Conservation (phyloP, 2,888 invertebrate genomes). For the Chirona hameri region DNA sequence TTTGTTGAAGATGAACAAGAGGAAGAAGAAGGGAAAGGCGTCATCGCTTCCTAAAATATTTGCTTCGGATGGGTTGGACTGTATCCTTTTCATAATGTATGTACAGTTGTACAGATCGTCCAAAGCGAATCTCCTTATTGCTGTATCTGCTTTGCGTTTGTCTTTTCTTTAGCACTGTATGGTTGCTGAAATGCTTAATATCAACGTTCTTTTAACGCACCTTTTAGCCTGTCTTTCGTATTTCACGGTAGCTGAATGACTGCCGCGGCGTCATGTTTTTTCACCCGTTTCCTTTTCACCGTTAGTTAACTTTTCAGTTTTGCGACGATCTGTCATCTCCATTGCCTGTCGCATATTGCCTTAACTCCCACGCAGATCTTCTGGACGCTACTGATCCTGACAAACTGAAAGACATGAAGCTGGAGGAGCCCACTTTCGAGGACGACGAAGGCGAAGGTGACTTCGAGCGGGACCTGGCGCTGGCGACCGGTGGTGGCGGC, state of each 20-base stretch:
- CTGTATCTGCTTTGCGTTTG: too few species aligned
- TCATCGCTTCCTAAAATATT: neutral
- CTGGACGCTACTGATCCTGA: conserved; percentile 1
- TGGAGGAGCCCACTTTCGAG: conserved; percentile 36
- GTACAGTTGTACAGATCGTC: too few species aligned
- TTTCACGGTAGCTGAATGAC: too few species aligned
- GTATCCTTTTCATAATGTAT: neutral
- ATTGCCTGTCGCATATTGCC: neutral
- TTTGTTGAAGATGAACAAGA: conserved; percentile 36
- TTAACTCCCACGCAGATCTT: neutral
- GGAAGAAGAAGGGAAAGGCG: conserved; percentile 39
- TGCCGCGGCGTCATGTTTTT: too few species aligned
- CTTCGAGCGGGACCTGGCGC: conserved; percentile 40
- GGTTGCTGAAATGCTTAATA: too few species aligned
- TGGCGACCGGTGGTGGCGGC: conserved; percentile 36
- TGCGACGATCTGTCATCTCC: too few species aligned
- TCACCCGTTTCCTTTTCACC: too few species aligned
- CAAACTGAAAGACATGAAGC: neutral
- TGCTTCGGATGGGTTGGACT: neutral
- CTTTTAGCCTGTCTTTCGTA: too few species aligned
- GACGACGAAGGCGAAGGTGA: conserved; percentile 41
- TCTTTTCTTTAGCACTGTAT: too few species aligned
- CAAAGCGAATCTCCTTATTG: too few species aligned
- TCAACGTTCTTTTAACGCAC: too few species aligned
- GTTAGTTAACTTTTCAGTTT: too few species aligned